Evolutionary conservation across 2,113 vertebrate species (phyloP), one percentile per base, ranked within the genome.

Genomic region (Dolichallabes microphthalmus): DNA sequence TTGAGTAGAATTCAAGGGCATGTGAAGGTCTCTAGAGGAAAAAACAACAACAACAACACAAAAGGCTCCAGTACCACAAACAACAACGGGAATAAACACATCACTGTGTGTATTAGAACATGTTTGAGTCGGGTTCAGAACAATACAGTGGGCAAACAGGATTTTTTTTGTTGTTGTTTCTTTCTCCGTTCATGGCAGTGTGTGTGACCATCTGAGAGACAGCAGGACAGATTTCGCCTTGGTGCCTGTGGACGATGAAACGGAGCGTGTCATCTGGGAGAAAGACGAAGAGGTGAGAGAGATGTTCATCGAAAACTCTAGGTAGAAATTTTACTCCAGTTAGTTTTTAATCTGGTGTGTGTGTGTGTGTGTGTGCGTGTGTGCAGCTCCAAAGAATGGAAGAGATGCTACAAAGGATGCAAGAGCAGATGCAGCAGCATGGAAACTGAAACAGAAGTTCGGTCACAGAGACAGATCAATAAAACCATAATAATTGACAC

Each of bases 331-430:
- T 27, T 53, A 75, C 71, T 71, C 20, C 19, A 32, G 32, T 45
- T 14, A 1, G 2, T 14, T 13, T 15, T 39, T 22, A 20, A 4
- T 50, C 71, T 76, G 50, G 55, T 30, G 53, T 27, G 45, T 45
- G 14, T 75, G 7, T 74, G 35, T 73, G 69, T 73, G 64, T 68
- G 27, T 84, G 75, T 81, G 2, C 45, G 2, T 86, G 82, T 73
- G 85, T 92, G 10, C 64, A 97, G 97, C 90, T 97, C 87, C 94
- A 94, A 89, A 94, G 91, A 89, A 98, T 97, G 97, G 97, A 98
- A 91, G 97, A 98, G 90, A 95, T 97, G 92, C 93, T 98, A 84
- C 95, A 96, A 90, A 96, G 96, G 92, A 97, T 98, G 90, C 96
- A 97, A 92, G 95, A 95, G 88, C 96, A 97, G 94, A 97, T 97